Conservation (phyloP, 2,888 invertebrate species). For the Sycophila texana region DNA sequence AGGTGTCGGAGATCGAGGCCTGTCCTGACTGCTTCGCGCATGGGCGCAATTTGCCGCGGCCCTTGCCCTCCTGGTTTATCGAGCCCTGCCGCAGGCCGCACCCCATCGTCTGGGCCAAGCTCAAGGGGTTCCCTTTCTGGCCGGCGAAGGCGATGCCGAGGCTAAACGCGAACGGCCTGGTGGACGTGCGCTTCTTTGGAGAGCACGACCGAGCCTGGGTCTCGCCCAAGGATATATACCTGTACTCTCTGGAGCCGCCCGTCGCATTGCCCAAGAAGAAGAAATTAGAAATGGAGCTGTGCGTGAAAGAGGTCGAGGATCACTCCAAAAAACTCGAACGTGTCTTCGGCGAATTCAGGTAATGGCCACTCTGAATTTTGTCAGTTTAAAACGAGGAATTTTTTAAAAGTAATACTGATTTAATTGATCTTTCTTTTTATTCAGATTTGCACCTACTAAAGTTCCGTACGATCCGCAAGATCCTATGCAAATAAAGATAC, state of each 20-base stretch:
- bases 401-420: not conserved
- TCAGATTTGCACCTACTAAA: slow-evolving; percentile 69
- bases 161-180: slow-evolving; percentile 80
- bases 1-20: slow-evolving; percentile 94
- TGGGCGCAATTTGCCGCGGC: slow-evolving; percentile 77
- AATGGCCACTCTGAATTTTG: not conserved
- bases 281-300: slow-evolving; percentile 70
- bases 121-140: slow-evolving; percentile 98
- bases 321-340: slow-evolving; percentile 70
- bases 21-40: slow-evolving; percentile 96
- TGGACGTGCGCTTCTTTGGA: slow-evolving; percentile 96
- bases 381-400: not conserved
- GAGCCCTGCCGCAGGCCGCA: slow-evolving; percentile 94
- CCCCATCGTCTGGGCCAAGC: slow-evolving; percentile 95
- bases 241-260: slow-evolving; percentile 83
- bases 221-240: slow-evolving; percentile 87
- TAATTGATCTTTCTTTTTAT: slow-evolving; percentile 43
- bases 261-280: slow-evolving; percentile 69
- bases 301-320: slow-evolving; percentile 70
- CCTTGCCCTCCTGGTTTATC: slow-evolving; percentile 89
- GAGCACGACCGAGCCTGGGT: slow-evolving; percentile 97
- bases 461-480: slow-evolving; percentile 71
- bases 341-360: slow-evolving; percentile 71
- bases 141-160: slow-evolving; percentile 94
- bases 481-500: slow-evolving; percentile 69